Percentiles rank a stretch among this genome's conserved stretches.
Evolutionary conservation across 1,140 invertebrate species (phyloP).

Genomic region (Drosophila triauraria): DNA sequence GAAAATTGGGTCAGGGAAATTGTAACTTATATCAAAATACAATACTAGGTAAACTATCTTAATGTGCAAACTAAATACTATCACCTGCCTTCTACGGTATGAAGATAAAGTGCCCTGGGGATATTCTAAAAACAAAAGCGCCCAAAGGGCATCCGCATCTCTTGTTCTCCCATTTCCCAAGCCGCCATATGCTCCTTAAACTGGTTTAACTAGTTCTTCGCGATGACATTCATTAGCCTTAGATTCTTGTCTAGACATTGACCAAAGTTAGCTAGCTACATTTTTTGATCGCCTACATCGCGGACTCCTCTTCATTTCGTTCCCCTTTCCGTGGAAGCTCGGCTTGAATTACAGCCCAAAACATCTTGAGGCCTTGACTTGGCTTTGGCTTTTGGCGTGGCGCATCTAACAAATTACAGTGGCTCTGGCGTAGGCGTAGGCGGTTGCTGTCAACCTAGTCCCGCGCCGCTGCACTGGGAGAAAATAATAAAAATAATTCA

Average conservation of each 20-base stretch:
- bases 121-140: slow-evolving; percentile 3
- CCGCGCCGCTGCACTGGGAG: slow-evolving; percentile 12
- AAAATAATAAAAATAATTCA: background rate
- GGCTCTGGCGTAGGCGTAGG: slow-evolving; percentile 27
- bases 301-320: slow-evolving; percentile 15
- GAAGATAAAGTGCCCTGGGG: background rate
- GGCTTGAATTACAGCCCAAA: slow-evolving; percentile 36
- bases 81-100: slow-evolving; percentile 4
- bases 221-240: slow-evolving; percentile 48
- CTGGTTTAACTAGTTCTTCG: slow-evolving; percentile 52
- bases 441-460: slow-evolving; percentile 22
- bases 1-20: no score
- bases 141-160: slow-evolving; percentile 26
- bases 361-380: slow-evolving; percentile 42
- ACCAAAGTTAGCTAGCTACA: slow-evolving; percentile 37
- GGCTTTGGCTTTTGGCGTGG: slow-evolving; percentile 38
- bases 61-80: background rate
- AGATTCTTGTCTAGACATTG: slow-evolving; percentile 49
- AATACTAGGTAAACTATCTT: background rate
- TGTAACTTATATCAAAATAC: no score
- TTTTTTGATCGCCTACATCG: slow-evolving; percentile 40
- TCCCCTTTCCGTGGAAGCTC: slow-evolving; percentile 1
- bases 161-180: slow-evolving; percentile 9
- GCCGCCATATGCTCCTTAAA: slow-evolving; percentile 33
- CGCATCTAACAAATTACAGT: slow-evolving; percentile 51